Base-by-base conservation (phyloP, 2,113 vertebrate genomes). In the Ameiurus melas region DNA sequence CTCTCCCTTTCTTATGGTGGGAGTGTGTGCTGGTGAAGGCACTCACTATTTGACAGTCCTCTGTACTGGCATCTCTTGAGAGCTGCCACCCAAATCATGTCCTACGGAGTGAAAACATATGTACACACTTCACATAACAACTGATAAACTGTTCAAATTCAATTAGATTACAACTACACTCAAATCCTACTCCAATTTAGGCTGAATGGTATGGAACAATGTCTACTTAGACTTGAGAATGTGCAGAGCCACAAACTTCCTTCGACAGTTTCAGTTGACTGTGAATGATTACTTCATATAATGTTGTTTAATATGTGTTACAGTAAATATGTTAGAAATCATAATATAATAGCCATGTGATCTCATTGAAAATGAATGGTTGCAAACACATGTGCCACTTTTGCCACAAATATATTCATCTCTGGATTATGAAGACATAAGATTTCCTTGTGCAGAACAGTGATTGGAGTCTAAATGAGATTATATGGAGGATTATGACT, bases 21-120 rank as follows among this genome's bases (percentile, higher is more conserved):
- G 7, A 57, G 57, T 62, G 33, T 62, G 78, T 53, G 84, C 30
- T 78, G 84, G 33, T 87, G 71, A 73, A 79, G 30, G 43, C 53
- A 51, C n/a, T 62, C 53, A 27, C 58, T 30, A 70, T 53, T 75
- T 64, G 73, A 84, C 62, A 17, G 83, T 51, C 27, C 30, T 85
- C 84, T 55, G 3, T 43, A 9, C 51, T 87, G 83, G 36, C 57
- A 77, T 75, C 36, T 84, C 60, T 84, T 71, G 89, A 92, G 90
- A 84, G 12, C 77, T 94, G 93, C 91, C 91, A 82, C 20, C 85
- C 73, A 79, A 53, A 88, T 93, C 94, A 85, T 43, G 55, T 83
- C 93, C 93, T 89, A 89, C 94, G 89, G 91, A 89, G 84, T 85
- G 92, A 95, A 88, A 90, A 87, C 88, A 89, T 75, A 78, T 89